Conservation (phyloP, 2,113 vertebrate species). For the Rhynchomys soricoides region DNA sequence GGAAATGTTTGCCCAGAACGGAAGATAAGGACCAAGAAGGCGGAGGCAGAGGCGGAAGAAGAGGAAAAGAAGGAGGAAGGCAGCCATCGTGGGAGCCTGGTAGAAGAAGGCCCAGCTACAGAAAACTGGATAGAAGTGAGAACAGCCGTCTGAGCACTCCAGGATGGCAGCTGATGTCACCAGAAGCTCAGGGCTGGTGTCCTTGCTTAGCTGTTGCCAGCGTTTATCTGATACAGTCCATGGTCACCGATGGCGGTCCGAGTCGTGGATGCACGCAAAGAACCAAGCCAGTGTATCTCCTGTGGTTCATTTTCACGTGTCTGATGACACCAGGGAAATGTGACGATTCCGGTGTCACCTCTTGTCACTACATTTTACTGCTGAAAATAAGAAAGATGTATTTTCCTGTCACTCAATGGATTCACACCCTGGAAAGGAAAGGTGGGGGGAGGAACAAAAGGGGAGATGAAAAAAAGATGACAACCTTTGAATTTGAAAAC, state of each 20-base stretch:
- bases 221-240: constrained; percentile 79
- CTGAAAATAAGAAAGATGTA: constrained; percentile 65
- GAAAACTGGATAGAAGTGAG: constrained; percentile 70
- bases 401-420: constrained; percentile 73
- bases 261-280: constrained; percentile 82
- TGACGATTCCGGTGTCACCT: constrained; percentile 17
- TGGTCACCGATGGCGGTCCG: constrained; percentile 59
- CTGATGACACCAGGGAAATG: constrained; percentile 32
- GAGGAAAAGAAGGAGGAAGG: constrained; percentile 63
- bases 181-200: constrained; percentile 79
- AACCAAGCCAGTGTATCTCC: constrained; percentile 81
- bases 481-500: constrained; percentile 38
- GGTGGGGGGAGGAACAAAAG: not conserved
- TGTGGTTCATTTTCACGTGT: constrained; percentile 61
- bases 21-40: constrained; percentile 88
- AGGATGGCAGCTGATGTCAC: constrained; percentile 67
- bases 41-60: not conserved
- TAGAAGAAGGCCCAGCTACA: constrained; percentile 50
- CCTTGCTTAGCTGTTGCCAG: constrained; percentile 70
- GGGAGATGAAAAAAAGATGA: constrained; percentile 38
- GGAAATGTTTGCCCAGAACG: constrained; percentile 79
- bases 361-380: constrained; percentile 63
- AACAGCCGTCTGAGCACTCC: constrained; percentile 66
- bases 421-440: constrained; percentile 55
- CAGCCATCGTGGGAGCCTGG: constrained; percentile 78